A percentile compares a stretch with the other conserved stretches of the same genome.
Evolutionary conservation across 2,113 vertebrate genomes (phyloP).

Genomic region (Syngnathoides biaculeatus): DNA sequence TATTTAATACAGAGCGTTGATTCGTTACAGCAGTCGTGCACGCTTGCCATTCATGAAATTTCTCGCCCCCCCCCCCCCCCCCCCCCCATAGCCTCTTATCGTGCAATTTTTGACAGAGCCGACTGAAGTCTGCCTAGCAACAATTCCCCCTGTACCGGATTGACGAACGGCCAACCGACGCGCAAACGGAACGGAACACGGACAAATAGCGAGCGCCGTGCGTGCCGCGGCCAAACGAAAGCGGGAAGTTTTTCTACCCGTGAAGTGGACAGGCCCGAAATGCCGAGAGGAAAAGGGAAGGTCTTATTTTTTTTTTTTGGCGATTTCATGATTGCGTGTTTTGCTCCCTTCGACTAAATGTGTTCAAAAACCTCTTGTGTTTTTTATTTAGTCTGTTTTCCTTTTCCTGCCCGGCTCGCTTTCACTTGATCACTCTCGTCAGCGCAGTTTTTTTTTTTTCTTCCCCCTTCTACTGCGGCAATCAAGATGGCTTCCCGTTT

Average conservation of each 20-base stretch:
- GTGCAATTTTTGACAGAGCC: too few species aligned
- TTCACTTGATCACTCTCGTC: not conserved
- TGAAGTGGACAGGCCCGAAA: not conserved
- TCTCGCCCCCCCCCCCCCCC: too few species aligned
- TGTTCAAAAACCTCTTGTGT: not conserved
- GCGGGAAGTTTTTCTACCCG: not conserved
- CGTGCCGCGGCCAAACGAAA: not conserved
- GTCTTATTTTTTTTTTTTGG: not conserved
- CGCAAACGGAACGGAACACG: too few species aligned
- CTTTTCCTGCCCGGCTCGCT: not conserved
- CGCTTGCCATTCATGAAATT: too few species aligned
- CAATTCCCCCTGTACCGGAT: too few species aligned
- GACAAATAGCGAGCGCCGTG: not conserved
- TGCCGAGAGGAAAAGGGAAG: not conserved
- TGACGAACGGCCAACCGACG: too few species aligned
- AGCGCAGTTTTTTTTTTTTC: not conserved
- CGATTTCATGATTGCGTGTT: not conserved
- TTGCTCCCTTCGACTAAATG: not conserved
- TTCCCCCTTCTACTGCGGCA: not conserved
- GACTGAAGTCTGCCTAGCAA: too few species aligned
- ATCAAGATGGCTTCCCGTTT: constrained; percentile 1
- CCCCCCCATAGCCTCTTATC: too few species aligned
- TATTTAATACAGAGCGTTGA: too few species aligned
- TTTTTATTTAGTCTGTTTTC: not conserved
- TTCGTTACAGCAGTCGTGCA: too few species aligned